phyloP scores from a whole-genome alignment of 2,888 invertebrate species.

The Amphiduros pacificus region DNA sequence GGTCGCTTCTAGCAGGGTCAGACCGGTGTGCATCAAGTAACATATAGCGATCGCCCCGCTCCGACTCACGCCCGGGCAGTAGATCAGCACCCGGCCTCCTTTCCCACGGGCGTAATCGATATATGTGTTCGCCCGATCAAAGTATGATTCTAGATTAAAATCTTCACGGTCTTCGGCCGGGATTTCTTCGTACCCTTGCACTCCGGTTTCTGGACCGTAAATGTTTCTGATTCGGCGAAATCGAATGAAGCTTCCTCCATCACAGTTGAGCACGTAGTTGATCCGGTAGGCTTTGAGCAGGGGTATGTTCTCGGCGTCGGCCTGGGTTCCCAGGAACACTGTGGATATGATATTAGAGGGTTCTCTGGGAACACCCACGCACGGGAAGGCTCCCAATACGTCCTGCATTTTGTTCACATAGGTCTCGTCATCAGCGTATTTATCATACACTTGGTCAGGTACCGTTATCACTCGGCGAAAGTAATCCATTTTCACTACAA shows the following conservation, averaged over 20 bases:
- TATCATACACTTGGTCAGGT: neutral
- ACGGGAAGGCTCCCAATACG: slow-evolving; percentile 20
- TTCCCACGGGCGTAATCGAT: slow-evolving; percentile 19
- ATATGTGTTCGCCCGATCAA: slow-evolving; percentile 18
- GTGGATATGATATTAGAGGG: slow-evolving; percentile 10
- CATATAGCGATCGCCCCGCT: slow-evolving; percentile 24
- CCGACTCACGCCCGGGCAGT: slow-evolving; percentile 25
- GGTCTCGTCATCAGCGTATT: slow-evolving; percentile 5
- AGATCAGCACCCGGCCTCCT: slow-evolving; percentile 21
- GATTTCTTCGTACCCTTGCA: slow-evolving; percentile 23
- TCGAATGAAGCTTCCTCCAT: slow-evolving; percentile 11
- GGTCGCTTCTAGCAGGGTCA: slow-evolving; percentile 19
- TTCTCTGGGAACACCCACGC: slow-evolving; percentile 25
- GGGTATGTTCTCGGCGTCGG: slow-evolving; percentile 28
- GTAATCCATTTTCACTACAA: neutral
- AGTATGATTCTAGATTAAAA: slow-evolving; percentile 3
- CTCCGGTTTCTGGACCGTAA: slow-evolving; percentile 18
- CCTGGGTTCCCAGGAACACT: slow-evolving; percentile 26
- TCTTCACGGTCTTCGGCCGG: slow-evolving; percentile 22
- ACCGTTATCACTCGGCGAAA: neutral
- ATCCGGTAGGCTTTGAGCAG: slow-evolving; percentile 16
- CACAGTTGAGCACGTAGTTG: slow-evolving; percentile 26
- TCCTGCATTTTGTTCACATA: slow-evolving; percentile 25
- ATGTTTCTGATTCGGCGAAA: slow-evolving; percentile 12
- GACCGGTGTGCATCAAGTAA: slow-evolving; percentile 24